Percentiles rank a stretch among this genome's conserved stretches.
Conservation (phyloP, 2,888 invertebrate genomes). For the Acleris sparsana region DNA sequence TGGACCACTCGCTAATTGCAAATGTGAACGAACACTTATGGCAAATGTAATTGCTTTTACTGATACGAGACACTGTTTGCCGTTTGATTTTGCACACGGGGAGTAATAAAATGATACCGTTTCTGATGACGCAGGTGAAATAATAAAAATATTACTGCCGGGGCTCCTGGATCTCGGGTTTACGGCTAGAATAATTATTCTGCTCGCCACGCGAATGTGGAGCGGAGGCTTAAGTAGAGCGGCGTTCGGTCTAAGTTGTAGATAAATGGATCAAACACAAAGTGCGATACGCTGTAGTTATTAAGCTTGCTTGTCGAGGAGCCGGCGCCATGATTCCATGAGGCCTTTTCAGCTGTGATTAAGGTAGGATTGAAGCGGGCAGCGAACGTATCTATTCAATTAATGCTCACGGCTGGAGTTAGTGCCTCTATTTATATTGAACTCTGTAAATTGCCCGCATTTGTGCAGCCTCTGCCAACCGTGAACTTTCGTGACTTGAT, state of each 20-base stretch:
- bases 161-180: slow-evolving; percentile 9
- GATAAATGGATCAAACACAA: slow-evolving; percentile 63
- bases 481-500: slow-evolving; percentile 52
- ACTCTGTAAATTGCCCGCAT: slow-evolving; percentile 69
- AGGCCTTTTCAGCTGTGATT: slow-evolving; percentile 79
- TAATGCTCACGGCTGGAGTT: slow-evolving; percentile 67
- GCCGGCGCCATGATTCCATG: slow-evolving; percentile 54
- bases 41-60: slow-evolving; percentile 79
- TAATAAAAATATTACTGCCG: slow-evolving; percentile 20
- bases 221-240: slow-evolving; percentile 14
- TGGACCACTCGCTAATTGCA: slow-evolving; percentile 81
- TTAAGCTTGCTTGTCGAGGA: slow-evolving; percentile 66
- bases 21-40: slow-evolving; percentile 81
- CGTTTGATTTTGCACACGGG: slow-evolving; percentile 56
- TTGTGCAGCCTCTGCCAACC: slow-evolving; percentile 57
- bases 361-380: slow-evolving; percentile 75
- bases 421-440: slow-evolving; percentile 72
- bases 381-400: slow-evolving; percentile 81
- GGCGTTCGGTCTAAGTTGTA: slow-evolving; percentile 32
- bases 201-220: slow-evolving; percentile 4
- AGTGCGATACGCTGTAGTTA: slow-evolving; percentile 74
- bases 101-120: slow-evolving; percentile 33
- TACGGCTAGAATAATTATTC: slow-evolving; percentile 16
- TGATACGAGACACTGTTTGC: slow-evolving; percentile 68
- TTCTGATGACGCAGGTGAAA: slow-evolving; percentile 33